Evolutionary conservation across 1,140 invertebrate genomes (phyloP), one percentile per base, ranked within the genome.

Genomic region (Lepidostoma basale): DNA sequence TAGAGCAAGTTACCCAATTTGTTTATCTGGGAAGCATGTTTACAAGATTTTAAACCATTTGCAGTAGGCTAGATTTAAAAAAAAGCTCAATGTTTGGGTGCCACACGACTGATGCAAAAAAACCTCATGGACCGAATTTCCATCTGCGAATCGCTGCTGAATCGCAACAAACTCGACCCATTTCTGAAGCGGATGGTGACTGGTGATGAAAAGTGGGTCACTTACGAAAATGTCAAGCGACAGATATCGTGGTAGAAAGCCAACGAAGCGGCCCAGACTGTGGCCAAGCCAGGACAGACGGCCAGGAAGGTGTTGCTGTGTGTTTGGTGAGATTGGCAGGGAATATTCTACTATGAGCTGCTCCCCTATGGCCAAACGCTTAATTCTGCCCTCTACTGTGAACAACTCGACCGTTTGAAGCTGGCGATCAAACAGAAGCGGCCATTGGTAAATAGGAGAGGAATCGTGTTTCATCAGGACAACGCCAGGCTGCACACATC

Each of bases 111-210:
- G n/a, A n/a, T n/a, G n/a, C n/a, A 45, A 44, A 44, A 44, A 44
- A 44, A 44, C 40, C 40, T 44, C 40, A 44, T 44, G 40, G 40
- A 44, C 40, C 40, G 40, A 44, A 44, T 44, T 44, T 12, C 42
- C 42, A 45, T 45, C 18, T 45, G 42, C 42, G 18, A 45, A 45
- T 45, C 42, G 42, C 42, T 45, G 3, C 42, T 45, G 42, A 45
- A 45, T 45, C 42, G 42, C 18, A 45, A 45, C 1, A 45, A 45
- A 45, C n/a, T 45, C 12, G 18, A 45, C 42, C 42, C 42, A 45
- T 45, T 45, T 45, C 42, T 45, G 42, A 45, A 45, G 14, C 42
- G 42, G 42, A 45, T 45, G 42, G 42, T 45, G 42, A 45, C 42
- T 45, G 42, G 42, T 45, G 42, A 45, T 45, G 14, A 45, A 45